A percentile compares a stretch with the other conserved stretches of the same genome.
These are phyloP conservation scores for Drosophila ficusphila DNA, from an alignment of 1,140 invertebrate species.

Conservation along the genomic window DNA sequence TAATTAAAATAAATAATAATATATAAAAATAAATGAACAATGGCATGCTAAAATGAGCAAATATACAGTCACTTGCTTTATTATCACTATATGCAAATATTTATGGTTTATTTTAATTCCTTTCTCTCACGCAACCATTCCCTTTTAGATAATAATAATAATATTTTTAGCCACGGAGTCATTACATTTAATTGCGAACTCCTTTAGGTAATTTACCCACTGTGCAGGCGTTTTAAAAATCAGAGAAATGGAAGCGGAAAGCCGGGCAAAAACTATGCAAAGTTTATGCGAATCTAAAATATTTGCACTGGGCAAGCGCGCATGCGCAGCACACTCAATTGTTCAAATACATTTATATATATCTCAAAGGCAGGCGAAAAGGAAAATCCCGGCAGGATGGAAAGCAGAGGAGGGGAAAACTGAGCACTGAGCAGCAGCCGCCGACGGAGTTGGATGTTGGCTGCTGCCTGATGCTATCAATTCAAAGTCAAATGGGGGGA, in stretches of 20 bases:
- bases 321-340: conserved; percentile 75
- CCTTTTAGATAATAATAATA: too few species aligned
- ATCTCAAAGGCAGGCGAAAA: conserved; percentile 69
- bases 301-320: conserved; percentile 74
- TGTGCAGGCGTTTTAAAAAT: neutral
- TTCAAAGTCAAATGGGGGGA: conserved; percentile 82
- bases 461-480: conserved; percentile 75
- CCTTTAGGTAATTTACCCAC: neutral
- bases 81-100: too few species aligned
- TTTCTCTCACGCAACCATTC: too few species aligned
- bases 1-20: neutral
- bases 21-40: neutral
- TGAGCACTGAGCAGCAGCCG: conserved; percentile 24
- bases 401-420: neutral
- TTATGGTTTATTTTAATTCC: too few species aligned
- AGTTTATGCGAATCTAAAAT: conserved; percentile 81
- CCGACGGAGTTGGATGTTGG: conserved; percentile 22
- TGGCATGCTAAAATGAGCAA: too few species aligned
- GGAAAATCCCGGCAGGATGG: too few species aligned
- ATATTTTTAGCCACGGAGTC: too few species aligned
- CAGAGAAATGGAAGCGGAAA: neutral
- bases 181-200: too few species aligned
- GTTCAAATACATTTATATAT: conserved; percentile 79
- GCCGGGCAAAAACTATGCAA: conserved; percentile 72
- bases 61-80: too few species aligned